Base-by-base conservation (phyloP, 2,888 invertebrate species). In the Cyclophora albipunctata region DNA sequence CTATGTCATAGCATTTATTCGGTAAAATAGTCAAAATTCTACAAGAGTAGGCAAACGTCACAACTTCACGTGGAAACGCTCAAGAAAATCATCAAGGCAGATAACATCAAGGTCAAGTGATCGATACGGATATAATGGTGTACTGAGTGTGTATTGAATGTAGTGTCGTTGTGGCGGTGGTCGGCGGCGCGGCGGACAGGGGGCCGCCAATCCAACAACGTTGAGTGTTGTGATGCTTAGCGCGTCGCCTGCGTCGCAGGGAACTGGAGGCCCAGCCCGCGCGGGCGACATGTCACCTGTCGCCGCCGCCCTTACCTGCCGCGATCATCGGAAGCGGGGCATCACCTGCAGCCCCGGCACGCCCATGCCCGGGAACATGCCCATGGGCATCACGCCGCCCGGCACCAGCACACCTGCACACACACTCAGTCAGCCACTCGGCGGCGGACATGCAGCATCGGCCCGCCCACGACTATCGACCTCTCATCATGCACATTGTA, bases 201-300 rank as follows among this genome's bases (percentile, higher is more conserved):
- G 88, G 89, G 85, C 87, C 86, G 84, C 76, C 85, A 86, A 86
- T 88, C 88, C 89, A 89, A 89, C 89, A 89, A 89, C 89, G 33
- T 4, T 3, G 69, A 53, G 57, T 62, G 89, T 89, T 89, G 88
- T 86, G 89, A 89, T 5, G 37, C 87, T 66, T 69, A 57, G 50
- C 60, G 56, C 62, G 82, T 83, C 84, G 80, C 81, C 81, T 78
- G 79, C 79, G 62, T 55, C 60, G 64, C 91, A 91, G 90, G 91
- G 91, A 90, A 90, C 89, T 88, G 90, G 71, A 84, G 88, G 86
- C 90, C 90, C 90, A 90, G 65, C 79, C 78, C 67, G 59, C 52
- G 54, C 62, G 70, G 62, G 68, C 68, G 67, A 65, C 64, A 57
- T 59, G 69, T 71, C 73, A 76, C 77, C 78, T 76, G 78, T 75